Evolutionary conservation across 1,140 invertebrate genomes (phyloP).

Genomic region (Pogonus chalceus): DNA sequence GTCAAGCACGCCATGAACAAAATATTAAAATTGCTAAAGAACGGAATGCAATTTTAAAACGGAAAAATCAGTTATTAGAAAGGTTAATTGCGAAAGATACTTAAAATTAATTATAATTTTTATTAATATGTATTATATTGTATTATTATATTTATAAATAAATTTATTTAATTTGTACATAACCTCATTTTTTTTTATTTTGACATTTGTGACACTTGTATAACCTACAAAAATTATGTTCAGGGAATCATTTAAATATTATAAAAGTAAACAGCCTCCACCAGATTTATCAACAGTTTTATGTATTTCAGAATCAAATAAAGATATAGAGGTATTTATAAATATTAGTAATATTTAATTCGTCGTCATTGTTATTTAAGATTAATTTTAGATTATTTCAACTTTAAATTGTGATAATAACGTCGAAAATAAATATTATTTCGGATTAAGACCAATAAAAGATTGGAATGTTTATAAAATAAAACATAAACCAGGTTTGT

Average conservation of each 20-base stretch:
- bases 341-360: constrained; percentile 28
- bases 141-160: background rate
- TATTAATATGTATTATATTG: background rate
- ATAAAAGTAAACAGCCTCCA: constrained; percentile 41
- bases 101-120: background rate
- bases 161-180: background rate
- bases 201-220: background rate
- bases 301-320: constrained; percentile 31
- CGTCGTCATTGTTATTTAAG: constrained; percentile 5
- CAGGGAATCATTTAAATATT: constrained; percentile 48
- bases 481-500: constrained; percentile 41
- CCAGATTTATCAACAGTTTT: constrained; percentile 42
- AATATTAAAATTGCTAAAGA: background rate
- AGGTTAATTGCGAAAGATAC: background rate
- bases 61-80: background rate
- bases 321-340: constrained; percentile 10
- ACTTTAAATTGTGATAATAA: constrained; percentile 6
- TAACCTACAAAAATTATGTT: constrained; percentile 34
- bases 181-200: background rate
- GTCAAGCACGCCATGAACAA: background rate
- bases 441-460: constrained; percentile 39
- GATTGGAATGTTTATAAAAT: constrained; percentile 51
- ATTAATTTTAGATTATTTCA: constrained; percentile 10
- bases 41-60: background rate
- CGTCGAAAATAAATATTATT: constrained; percentile 12